Base-by-base conservation (phyloP, 2,888 invertebrate genomes). In the Gryllus longicercus region DNA sequence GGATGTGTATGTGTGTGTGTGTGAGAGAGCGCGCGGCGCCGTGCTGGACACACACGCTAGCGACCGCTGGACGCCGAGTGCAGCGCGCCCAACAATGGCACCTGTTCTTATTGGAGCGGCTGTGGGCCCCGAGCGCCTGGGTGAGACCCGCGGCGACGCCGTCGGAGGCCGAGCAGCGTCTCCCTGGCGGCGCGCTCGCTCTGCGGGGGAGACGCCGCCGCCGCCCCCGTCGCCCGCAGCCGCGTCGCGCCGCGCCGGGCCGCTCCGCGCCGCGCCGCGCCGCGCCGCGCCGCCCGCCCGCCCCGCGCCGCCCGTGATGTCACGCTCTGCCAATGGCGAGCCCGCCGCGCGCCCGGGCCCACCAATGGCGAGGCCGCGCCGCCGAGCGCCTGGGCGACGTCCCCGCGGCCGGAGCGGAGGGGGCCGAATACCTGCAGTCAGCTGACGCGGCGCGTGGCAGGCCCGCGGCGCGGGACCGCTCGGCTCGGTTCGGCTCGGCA, bases 261-360 rank as follows among this genome's bases (percentile, higher is more conserved):
- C 63, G 63, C 63, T 4, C 63, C 16, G 63, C 0, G n/a, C 63
- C 10, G 63, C 0, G 11, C 63, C 63, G n/a, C 63, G 0, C 63
- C 63, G 63, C 63, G 10, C 63, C 63, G 63, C 63, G 63, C 63
- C 63, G n/a, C 63, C 63, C 16, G 63, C 63, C 63, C 63, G n/a
- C 63, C 16, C 63, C 63, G 63, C 63, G 16, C 10, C n/a, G 16
- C 16, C n/a, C 63, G 14, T 63, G 16, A 18, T 63, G 63, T 63
- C 63, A n/a, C 63, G 63, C n/a, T 63, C 63, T n/a, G 63, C 63
- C 63, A 63, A 63, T 63, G 63, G 63, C 63, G 63, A 14, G 63
- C 63, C n/a, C 63, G 63, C 38, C 14, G 63, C 63, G 63, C 63
- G 14, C 16, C 16, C 14, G 14, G 16, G 4, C 14, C 63, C 63